phyloP scores from a whole-genome alignment of 2,888 invertebrate species.

The Thelaira solivaga region DNA sequence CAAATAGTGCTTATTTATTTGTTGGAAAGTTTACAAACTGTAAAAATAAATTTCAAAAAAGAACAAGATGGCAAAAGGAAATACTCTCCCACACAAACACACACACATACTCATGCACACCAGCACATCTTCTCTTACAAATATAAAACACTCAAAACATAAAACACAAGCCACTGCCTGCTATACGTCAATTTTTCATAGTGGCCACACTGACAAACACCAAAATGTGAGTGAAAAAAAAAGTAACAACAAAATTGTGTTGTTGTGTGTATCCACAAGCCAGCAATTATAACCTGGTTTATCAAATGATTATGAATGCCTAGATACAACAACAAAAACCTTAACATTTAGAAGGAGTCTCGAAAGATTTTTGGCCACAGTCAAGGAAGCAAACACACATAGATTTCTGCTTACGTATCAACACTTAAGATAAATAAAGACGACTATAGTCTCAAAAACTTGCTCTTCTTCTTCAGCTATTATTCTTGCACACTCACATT shows the following conservation, averaged over 20 bases:
- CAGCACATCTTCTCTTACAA: not conserved
- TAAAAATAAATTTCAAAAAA: not conserved
- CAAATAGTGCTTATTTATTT: not conserved
- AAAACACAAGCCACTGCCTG: conserved; percentile 58
- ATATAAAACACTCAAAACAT: conserved; percentile 44
- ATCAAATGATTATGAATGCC: conserved; percentile 56
- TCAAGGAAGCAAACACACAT: conserved; percentile 22
- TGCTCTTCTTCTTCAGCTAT: conserved; percentile 19
- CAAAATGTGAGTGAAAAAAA: conserved; percentile 54
- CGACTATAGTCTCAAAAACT: conserved; percentile 34
- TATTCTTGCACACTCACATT: not conserved
- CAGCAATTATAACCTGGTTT: conserved; percentile 61
- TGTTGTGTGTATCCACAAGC: conserved; percentile 56
- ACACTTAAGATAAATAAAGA: conserved; percentile 42
- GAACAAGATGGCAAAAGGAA: conserved; percentile 32
- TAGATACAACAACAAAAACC: conserved; percentile 8
- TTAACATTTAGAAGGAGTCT: conserved; percentile 34
- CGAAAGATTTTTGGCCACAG: conserved; percentile 45
- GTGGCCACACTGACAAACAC: conserved; percentile 63
- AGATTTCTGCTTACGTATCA: not conserved
- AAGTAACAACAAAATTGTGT: conserved; percentile 28
- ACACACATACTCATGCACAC: not conserved
- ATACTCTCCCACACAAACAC: conserved; percentile 26
- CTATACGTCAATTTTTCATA: conserved; percentile 60
- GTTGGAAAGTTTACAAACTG: not conserved